phyloP scores from a whole-genome alignment of 2,888 invertebrate species.

The Cerceris rybyensis region DNA sequence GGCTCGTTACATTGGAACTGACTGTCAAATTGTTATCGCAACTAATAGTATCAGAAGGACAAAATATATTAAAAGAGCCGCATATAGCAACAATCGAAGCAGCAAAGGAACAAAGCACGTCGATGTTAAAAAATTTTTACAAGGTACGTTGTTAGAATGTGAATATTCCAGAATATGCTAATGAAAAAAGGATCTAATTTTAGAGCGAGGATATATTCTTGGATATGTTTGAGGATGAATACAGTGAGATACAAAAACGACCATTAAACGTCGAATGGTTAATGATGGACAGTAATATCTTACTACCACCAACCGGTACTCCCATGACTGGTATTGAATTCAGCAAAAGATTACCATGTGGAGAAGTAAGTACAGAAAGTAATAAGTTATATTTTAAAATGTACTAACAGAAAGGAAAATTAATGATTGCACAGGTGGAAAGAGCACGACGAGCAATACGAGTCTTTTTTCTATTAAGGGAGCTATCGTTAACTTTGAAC shows the following conservation, averaged over 20 bases:
- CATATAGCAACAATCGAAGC: constrained; percentile 88
- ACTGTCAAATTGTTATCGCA: constrained; percentile 91
- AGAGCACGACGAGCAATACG: constrained; percentile 94
- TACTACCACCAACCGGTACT: constrained; percentile 97
- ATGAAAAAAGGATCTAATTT: constrained; percentile 41
- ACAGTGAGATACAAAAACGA: constrained; percentile 94
- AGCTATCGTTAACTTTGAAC: constrained; percentile 90
- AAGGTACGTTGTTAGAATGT: constrained; percentile 83
- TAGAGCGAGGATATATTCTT: constrained; percentile 98
- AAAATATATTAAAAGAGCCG: constrained; percentile 86
- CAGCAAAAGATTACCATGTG: constrained; percentile 96
- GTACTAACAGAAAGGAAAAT: constrained; percentile 40
- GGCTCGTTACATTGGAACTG: constrained; percentile 95
- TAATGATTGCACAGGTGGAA: constrained; percentile 86
- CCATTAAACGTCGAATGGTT: constrained; percentile 96
- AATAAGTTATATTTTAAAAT: constrained; percentile 17
- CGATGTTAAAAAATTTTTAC: constrained; percentile 94
- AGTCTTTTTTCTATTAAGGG: constrained; percentile 94
- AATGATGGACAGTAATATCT: constrained; percentile 97
- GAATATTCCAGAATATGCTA: not conserved
- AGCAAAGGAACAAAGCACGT: constrained; percentile 91
- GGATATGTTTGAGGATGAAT: constrained; percentile 99
- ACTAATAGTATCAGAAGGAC: constrained; percentile 84
- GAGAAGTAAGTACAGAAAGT: constrained; percentile 88
- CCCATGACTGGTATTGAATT: constrained; percentile 98